These are phyloP conservation scores for Dynastes maya DNA, from an alignment of 2,888 invertebrate genomes.

Conservation along the genomic window DNA sequence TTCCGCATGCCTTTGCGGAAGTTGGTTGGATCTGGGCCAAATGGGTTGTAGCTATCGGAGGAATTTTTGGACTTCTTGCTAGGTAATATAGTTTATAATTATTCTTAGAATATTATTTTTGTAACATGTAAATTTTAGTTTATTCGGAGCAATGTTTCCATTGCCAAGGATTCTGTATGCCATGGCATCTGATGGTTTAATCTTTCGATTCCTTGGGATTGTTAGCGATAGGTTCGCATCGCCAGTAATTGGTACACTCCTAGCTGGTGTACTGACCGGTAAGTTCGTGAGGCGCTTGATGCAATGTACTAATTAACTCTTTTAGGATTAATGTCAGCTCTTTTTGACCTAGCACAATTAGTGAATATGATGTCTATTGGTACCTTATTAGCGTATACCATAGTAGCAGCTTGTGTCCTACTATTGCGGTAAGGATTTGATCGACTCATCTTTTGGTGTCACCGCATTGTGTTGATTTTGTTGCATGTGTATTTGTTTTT, in stretches of 20 bases:
- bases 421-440: constrained; percentile 80
- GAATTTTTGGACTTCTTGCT: constrained; percentile 88
- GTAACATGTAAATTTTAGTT: constrained; percentile 69
- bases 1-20: constrained; percentile 84
- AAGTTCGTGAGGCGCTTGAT: constrained; percentile 26
- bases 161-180: constrained; percentile 90
- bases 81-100: constrained; percentile 72
- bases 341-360: constrained; percentile 91
- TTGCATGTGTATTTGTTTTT: constrained; percentile 45
- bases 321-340: constrained; percentile 84
- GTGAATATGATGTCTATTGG: constrained; percentile 98
- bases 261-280: constrained; percentile 85
- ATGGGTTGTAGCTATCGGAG: constrained; percentile 89
- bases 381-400: constrained; percentile 90
- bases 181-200: constrained; percentile 89
- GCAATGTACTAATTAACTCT: neutral
- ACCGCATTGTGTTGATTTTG: constrained; percentile 36
- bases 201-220: constrained; percentile 83
- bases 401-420: constrained; percentile 92
- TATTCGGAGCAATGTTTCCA: constrained; percentile 90
- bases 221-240: constrained; percentile 85
- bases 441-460: constrained; percentile 21
- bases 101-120: neutral
- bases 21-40: constrained; percentile 86
- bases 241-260: constrained; percentile 83